Evolutionary conservation across 2,113 vertebrate species (phyloP).

Genomic region (Catharus bicknelli): DNA sequence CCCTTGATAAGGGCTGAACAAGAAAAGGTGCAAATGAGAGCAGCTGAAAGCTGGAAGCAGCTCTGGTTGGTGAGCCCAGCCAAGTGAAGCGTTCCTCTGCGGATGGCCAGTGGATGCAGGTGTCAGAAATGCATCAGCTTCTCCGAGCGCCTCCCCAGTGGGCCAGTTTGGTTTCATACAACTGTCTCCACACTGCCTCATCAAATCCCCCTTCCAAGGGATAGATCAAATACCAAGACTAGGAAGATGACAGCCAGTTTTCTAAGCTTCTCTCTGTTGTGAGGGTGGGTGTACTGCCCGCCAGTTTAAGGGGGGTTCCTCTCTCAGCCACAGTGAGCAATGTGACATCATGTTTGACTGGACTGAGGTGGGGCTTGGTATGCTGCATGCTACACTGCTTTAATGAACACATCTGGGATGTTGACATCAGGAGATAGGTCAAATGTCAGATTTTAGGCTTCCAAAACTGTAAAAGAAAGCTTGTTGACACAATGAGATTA

Average conservation of each 20-base stretch:
- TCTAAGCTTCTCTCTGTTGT: background rate
- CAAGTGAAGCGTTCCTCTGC: background rate
- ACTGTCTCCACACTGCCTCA: background rate
- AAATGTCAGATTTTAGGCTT: background rate
- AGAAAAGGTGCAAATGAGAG: background rate
- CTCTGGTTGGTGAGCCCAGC: background rate
- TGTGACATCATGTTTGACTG: background rate
- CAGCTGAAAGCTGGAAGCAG: background rate
- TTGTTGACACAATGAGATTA: background rate
- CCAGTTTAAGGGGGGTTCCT: background rate
- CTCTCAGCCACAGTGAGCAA: background rate
- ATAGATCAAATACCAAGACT: background rate
- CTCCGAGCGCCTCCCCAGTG: background rate
- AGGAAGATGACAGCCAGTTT: background rate
- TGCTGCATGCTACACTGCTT: background rate
- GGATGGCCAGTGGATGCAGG: background rate
- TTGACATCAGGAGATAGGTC: background rate
- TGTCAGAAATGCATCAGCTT: background rate
- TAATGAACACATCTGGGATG: background rate
- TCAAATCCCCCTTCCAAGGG: background rate
- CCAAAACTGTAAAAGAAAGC: background rate
- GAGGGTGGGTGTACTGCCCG: background rate
- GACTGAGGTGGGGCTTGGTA: rapidly evolving
- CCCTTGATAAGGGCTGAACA: background rate
- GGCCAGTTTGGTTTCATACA: background rate